Conservation (phyloP, 1,140 invertebrate species). For the Zeugodacus cucurbitae region DNA sequence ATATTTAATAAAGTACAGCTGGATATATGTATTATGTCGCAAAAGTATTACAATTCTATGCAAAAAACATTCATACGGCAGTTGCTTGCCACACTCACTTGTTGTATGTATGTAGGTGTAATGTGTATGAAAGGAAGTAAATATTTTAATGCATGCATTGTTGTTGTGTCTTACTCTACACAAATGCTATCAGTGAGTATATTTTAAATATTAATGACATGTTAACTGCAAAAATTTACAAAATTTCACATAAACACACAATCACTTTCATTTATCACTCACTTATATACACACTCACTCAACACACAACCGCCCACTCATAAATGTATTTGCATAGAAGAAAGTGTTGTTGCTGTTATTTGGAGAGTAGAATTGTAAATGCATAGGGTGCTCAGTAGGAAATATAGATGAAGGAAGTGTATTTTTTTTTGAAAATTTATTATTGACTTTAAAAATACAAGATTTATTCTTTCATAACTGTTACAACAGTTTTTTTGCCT, state of each 20-base stretch:
- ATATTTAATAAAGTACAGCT: no score
- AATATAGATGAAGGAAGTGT: not conserved
- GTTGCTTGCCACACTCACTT: not conserved
- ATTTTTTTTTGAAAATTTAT: no score
- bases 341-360: not conserved
- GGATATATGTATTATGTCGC: no score
- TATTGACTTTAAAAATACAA: no score
- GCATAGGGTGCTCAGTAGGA: not conserved
- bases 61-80: not conserved
- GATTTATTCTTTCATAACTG: no score
- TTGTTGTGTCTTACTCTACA: not conserved
- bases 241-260: conserved; percentile 15
- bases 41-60: no score
- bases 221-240: not conserved
- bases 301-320: not conserved
- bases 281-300: not conserved
- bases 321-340: not conserved
- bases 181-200: not conserved
- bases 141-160: not conserved
- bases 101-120: no score
- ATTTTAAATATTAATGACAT: conserved; percentile 22
- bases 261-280: conserved; percentile 19
- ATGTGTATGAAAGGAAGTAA: not conserved
- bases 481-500: no score
- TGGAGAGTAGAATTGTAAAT: not conserved